A percentile compares a stretch with the other conserved stretches of the same genome.
These are phyloP conservation scores for Anoplophora glabripennis DNA, from an alignment of 1,140 invertebrate genomes.

Conservation along the genomic window DNA sequence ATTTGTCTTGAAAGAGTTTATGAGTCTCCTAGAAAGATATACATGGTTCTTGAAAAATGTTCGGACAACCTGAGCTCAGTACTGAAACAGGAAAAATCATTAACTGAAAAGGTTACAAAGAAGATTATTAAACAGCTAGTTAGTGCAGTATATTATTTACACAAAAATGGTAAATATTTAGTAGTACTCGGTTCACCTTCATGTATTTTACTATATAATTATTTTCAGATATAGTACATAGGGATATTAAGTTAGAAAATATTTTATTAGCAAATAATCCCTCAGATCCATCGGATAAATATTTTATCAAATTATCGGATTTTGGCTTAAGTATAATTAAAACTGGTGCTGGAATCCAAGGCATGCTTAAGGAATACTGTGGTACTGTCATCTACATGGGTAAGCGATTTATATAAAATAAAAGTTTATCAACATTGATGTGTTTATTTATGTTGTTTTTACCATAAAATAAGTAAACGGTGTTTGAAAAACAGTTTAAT, in stretches of 20 bases:
- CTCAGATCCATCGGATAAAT: slow-evolving; percentile 47
- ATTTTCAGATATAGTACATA: slow-evolving; percentile 57
- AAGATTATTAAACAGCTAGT: slow-evolving; percentile 51
- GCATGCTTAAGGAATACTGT: slow-evolving; percentile 57
- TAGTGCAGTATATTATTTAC: slow-evolving; percentile 55
- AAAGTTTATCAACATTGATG: too few species aligned
- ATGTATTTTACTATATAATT: slow-evolving; percentile 3
- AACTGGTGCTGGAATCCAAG: slow-evolving; percentile 52
- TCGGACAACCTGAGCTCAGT: slow-evolving; percentile 49
- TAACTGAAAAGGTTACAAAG: slow-evolving; percentile 49
- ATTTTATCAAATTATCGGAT: slow-evolving; percentile 58
- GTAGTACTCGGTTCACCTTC: not conserved
- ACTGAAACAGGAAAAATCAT: slow-evolving; percentile 45
- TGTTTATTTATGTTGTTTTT: too few species aligned
- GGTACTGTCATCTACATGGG: slow-evolving; percentile 60
- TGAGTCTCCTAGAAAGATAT: slow-evolving; percentile 52
- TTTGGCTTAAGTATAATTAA: slow-evolving; percentile 58
- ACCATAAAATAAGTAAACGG: too few species aligned
- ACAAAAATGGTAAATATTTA: slow-evolving; percentile 52
- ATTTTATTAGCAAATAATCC: slow-evolving; percentile 54
- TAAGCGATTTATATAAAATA: too few species aligned
- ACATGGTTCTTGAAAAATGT: slow-evolving; percentile 55
- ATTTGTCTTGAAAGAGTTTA: slow-evolving; percentile 55
- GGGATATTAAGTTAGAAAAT: slow-evolving; percentile 61
- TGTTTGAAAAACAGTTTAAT: too few species aligned